Conservation (phyloP, 53 echinoderm and acorn worm species). For the Henricia sp. region DNA sequence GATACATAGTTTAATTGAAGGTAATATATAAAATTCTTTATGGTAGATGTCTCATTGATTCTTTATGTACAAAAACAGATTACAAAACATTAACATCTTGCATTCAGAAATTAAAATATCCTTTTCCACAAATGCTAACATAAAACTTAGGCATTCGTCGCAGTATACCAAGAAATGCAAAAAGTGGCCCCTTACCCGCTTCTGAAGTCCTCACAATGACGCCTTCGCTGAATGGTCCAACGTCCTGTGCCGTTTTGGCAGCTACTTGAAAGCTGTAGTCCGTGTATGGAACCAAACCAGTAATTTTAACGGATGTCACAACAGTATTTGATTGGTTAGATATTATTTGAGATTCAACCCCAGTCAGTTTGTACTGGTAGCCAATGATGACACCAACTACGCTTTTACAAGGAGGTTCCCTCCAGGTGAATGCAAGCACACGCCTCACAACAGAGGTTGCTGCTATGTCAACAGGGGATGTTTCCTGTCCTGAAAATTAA, state of each 20-base stretch:
- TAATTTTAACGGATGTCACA: not conserved
- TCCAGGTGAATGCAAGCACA: slow-evolving; percentile 27
- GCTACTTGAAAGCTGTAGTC: slow-evolving; percentile 63
- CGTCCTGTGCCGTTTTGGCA: not conserved
- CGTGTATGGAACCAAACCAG: slow-evolving; percentile 53
- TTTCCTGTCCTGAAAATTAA: not conserved
- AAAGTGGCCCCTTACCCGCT: not conserved
- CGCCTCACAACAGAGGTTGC: not conserved
- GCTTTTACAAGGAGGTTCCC: slow-evolving; percentile 26
- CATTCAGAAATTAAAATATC: too few relatives aligned
- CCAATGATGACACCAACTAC: slow-evolving; percentile 34
- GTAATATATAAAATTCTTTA: too few relatives aligned
- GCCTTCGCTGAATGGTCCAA: slow-evolving; percentile 7
- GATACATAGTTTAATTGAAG: too few relatives aligned
- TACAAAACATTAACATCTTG: too few relatives aligned
- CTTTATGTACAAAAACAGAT: too few relatives aligned
- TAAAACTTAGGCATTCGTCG: too few relatives aligned
- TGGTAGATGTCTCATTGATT: too few relatives aligned
- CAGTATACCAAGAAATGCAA: not conserved
- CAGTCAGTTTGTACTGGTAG: slow-evolving; percentile 24
- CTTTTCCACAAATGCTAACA: too few relatives aligned
- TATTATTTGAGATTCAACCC: not conserved
- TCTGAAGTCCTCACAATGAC: not conserved
- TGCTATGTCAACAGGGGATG: not conserved
- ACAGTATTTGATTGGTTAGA: too few relatives aligned